A percentile compares a stretch with the other conserved stretches of the same genome.
Conservation (phyloP, 1,140 invertebrate genomes). For the Oryzaephilus surinamensis region DNA sequence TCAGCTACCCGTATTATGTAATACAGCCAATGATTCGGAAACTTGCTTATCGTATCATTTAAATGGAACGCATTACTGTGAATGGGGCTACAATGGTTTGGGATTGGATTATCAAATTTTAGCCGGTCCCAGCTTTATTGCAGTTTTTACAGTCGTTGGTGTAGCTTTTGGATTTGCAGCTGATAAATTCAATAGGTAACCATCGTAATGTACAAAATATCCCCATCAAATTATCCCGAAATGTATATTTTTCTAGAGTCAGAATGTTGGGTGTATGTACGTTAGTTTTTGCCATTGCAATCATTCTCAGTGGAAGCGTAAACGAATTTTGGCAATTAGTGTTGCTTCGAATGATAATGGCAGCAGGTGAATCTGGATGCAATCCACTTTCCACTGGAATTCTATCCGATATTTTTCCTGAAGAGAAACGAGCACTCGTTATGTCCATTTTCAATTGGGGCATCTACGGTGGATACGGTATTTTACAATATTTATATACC, state of each 20-base stretch:
- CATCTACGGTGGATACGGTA: slow-evolving; percentile 88
- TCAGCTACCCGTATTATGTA: slow-evolving; percentile 55
- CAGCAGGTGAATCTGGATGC: slow-evolving; percentile 78
- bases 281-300: slow-evolving; percentile 68
- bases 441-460: slow-evolving; percentile 94
- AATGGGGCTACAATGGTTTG: slow-evolving; percentile 87
- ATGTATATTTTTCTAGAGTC: no score
- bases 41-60: slow-evolving; percentile 52
- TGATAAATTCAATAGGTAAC: slow-evolving; percentile 68
- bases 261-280: slow-evolving; percentile 65
- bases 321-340: slow-evolving; percentile 87
- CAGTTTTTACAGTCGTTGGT: slow-evolving; percentile 79
- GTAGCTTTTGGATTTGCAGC: slow-evolving; percentile 76
- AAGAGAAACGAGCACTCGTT: slow-evolving; percentile 72
- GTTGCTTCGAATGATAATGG: slow-evolving; percentile 74
- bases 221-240: no score
- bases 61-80: slow-evolving; percentile 66
- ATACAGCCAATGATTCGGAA: slow-evolving; percentile 48
- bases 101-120: slow-evolving; percentile 86
- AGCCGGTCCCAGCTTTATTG: slow-evolving; percentile 84
- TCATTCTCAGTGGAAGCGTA: slow-evolving; percentile 70
- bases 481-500: no score
- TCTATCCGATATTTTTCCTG: slow-evolving; percentile 74
- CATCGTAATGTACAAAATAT: no score
- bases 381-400: slow-evolving; percentile 81